Percentiles rank a stretch among this genome's conserved stretches.
Evolutionary conservation across 2,888 invertebrate genomes (phyloP).

Genomic region (Allacma fusca): DNA sequence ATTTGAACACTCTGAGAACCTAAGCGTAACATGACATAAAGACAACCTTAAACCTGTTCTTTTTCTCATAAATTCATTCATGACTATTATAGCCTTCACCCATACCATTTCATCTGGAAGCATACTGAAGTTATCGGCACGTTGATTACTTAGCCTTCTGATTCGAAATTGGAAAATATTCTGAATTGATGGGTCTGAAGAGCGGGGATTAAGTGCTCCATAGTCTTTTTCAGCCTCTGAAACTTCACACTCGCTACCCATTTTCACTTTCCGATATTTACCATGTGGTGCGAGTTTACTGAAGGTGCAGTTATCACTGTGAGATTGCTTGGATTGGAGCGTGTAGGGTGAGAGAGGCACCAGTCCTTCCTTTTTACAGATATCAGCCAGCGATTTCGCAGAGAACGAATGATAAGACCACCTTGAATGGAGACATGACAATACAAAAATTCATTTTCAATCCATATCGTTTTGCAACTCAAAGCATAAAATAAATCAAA

Average conservation of each 20-base stretch:
- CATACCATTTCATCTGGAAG: slow-evolving; percentile 85
- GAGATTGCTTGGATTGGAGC: slow-evolving; percentile 17
- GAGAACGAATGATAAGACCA: slow-evolving; percentile 44
- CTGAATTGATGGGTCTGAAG: slow-evolving; percentile 33
- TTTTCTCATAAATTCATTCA: background rate
- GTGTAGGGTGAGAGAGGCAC: slow-evolving; percentile 34
- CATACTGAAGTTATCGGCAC: slow-evolving; percentile 72
- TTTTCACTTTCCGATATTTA: background rate
- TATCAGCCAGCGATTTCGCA: slow-evolving; percentile 32
- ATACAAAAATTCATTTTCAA: too few species aligned
- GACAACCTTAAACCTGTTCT: background rate
- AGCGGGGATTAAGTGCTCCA: slow-evolving; percentile 7
- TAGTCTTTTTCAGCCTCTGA: slow-evolving; percentile 2
- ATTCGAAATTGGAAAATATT: slow-evolving; percentile 30
- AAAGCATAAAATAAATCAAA: background rate
- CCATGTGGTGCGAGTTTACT: background rate
- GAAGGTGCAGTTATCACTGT: slow-evolving; percentile 5
- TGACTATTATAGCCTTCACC: background rate
- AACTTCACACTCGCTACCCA: background rate
- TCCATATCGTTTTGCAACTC: background rate
- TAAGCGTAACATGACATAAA: slow-evolving; percentile 30
- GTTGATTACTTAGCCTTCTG: background rate
- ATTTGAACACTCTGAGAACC: slow-evolving; percentile 72
- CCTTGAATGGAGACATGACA: too few species aligned
- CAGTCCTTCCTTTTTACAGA: slow-evolving; percentile 40